Evolutionary conservation across 2,888 invertebrate species (phyloP).

Genomic region (Tipula confusa): DNA sequence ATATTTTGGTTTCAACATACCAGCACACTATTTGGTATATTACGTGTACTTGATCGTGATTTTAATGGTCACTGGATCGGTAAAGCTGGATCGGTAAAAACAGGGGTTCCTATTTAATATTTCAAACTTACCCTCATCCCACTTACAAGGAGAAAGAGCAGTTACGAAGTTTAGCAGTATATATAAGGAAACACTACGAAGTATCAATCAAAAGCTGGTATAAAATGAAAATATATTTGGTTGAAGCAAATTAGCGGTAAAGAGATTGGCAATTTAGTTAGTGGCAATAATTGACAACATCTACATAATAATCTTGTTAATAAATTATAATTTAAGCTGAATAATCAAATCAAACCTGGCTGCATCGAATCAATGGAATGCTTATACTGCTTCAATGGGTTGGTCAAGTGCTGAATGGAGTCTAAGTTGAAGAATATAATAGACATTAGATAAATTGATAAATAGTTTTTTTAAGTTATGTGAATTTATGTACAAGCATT

Average conservation of each 20-base stretch:
- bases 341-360: neutral
- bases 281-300: neutral
- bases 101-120: no score
- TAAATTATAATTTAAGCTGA: neutral
- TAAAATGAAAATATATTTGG: no score
- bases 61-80: no score
- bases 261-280: neutral
- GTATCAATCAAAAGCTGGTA: no score
- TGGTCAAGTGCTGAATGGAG: neutral
- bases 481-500: neutral
- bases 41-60: no score
- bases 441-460: neutral
- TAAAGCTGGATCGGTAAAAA: no score
- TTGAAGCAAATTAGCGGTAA: neutral
- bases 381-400: conserved; percentile 20
- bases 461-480: neutral
- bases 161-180: no score
- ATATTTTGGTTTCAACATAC: no score
- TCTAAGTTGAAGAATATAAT: neutral
- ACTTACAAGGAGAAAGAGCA: no score
- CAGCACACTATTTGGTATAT: no score
- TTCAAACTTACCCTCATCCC: no score
- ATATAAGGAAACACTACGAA: no score
- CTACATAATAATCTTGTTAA: neutral
- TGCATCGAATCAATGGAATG: neutral